These are phyloP conservation scores for Pheosia tremula DNA, from an alignment of 2,888 invertebrate genomes.

Conservation along the genomic window DNA sequence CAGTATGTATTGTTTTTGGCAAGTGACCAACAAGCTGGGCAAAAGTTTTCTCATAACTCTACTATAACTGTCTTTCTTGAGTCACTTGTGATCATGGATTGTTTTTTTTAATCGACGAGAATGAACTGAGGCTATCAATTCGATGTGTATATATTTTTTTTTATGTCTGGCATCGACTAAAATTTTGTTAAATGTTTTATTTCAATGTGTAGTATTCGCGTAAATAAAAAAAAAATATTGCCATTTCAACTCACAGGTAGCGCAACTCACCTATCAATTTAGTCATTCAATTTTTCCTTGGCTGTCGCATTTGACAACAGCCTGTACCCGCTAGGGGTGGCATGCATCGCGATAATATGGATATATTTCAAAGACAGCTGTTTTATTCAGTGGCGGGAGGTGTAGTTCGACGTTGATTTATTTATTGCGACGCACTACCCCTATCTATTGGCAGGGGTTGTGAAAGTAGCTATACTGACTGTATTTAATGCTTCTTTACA, in stretches of 20 bases:
- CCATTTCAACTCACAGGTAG: background rate
- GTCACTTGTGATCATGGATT: no score
- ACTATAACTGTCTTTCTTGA: no score
- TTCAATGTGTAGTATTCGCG: no score
- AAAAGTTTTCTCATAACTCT: no score
- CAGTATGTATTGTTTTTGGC: conserved; percentile 20
- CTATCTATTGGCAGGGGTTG: conserved; percentile 37
- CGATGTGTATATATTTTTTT: no score
- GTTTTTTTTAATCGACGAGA: no score
- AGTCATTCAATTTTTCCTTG: conserved; percentile 30
- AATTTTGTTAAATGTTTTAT: no score
- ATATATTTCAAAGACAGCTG: conserved; percentile 75
- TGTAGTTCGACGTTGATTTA: conserved; percentile 66
- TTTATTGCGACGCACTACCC: conserved; percentile 54
- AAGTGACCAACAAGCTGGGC: no score
- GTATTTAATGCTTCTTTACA: background rate
- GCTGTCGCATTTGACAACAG: conserved; percentile 36
- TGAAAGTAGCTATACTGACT: conserved; percentile 15
- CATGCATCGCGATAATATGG: conserved; percentile 64
- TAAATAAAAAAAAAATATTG: no score
- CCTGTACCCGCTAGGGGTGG: conserved; percentile 48
- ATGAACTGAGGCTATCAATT: no score
- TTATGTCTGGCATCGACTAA: no score
- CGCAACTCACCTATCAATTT: conserved; percentile 3
- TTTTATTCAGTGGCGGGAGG: conserved; percentile 66